Conservation (phyloP, 2,113 vertebrate species). For the Hymenochirus boettgeri region DNA sequence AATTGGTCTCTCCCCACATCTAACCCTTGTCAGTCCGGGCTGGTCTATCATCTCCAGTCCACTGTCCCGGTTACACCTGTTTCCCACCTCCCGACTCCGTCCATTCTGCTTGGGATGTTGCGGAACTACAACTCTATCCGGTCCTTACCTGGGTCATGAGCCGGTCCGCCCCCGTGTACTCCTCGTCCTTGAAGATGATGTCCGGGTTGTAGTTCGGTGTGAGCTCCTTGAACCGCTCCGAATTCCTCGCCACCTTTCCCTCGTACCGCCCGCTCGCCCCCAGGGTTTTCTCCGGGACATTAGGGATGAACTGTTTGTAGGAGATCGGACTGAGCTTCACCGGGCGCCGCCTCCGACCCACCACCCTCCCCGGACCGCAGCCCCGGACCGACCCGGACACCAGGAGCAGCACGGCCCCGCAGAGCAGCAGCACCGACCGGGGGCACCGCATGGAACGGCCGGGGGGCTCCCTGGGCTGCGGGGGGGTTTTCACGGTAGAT, state of each 20-base stretch:
- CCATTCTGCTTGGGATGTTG: too few species aligned
- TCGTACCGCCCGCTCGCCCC: slow-evolving; percentile 93
- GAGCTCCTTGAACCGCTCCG: slow-evolving; percentile 92
- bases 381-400: slow-evolving; percentile 75
- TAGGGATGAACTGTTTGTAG: slow-evolving; percentile 89
- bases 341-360: slow-evolving; percentile 84
- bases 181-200: slow-evolving; percentile 98
- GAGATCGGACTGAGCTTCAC: slow-evolving; percentile 89
- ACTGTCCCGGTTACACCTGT: background rate
- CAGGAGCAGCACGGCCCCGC: slow-evolving; percentile 65
- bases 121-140: too few species aligned
- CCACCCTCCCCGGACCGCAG: slow-evolving; percentile 93
- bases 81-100: too few species aligned
- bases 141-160: slow-evolving; percentile 93
- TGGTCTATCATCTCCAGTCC: too few species aligned
- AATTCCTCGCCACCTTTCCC: slow-evolving; percentile 88
- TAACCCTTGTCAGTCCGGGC: too few species aligned
- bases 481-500: slow-evolving; percentile 48
- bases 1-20: too few species aligned
- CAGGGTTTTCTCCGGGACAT: slow-evolving; percentile 94
- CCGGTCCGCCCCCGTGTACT: slow-evolving; percentile 94
- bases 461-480: slow-evolving; percentile 54
- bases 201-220: slow-evolving; percentile 96
- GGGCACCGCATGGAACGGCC: slow-evolving; percentile 80
- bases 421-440: slow-evolving; percentile 68